Percentiles rank a stretch among this genome's conserved stretches.
Conservation (phyloP, 2,113 vertebrate genomes). For the Dendrocopos noguchii region DNA sequence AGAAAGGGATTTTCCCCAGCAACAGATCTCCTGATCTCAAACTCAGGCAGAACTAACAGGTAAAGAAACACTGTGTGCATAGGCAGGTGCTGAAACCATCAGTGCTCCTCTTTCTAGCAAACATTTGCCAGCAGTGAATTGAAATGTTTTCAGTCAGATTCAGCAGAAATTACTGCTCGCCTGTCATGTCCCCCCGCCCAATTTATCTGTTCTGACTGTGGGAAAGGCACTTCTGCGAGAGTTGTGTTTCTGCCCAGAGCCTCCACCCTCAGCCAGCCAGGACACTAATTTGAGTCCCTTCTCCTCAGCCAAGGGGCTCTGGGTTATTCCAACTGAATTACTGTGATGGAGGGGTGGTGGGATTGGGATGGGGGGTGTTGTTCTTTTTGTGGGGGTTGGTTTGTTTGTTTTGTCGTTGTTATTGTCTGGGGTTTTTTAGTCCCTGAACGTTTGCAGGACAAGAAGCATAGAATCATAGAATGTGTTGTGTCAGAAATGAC, state of each 20-base stretch:
- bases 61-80: fast-evolving
- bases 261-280: not conserved
- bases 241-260: not conserved
- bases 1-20: not conserved
- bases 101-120: not conserved
- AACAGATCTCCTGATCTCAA: not conserved
- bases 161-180: not conserved
- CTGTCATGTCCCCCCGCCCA: not conserved
- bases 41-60: not conserved
- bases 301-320: not conserved
- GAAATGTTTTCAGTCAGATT: not conserved
- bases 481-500: too few relatives aligned
- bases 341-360: too few relatives aligned
- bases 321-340: not conserved
- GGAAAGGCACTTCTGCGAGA: not conserved
- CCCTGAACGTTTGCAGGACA: not conserved
- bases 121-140: not conserved
- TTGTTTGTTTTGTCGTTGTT: not conserved
- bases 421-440: not conserved
- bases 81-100: fast-evolving
- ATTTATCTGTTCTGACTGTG: not conserved
- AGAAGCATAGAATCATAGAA: not conserved
- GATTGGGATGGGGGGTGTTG: not conserved
- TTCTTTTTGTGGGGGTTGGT: too few relatives aligned
- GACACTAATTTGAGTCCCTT: not conserved